Base-by-base conservation (phyloP, 2,888 invertebrate genomes). In the Slavum lentiscoides region DNA sequence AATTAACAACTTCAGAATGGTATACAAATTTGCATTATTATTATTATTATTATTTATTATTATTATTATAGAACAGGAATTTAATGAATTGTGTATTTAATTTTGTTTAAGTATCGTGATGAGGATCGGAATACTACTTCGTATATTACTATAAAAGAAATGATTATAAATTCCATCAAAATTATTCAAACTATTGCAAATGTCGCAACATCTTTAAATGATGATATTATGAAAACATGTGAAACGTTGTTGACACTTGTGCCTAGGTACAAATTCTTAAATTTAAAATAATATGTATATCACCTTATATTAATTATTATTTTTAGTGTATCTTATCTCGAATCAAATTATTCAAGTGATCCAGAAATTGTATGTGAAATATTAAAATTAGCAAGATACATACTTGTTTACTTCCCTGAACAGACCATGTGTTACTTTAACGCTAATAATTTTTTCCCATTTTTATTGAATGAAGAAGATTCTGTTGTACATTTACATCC, bases 351-450 rank as follows among this genome's bases (percentile, higher is more conserved):
- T 62, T 53, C 23, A 23, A 19, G 64, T 70, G 77, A 77, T 64
- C 62, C 77, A 62, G 69, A 70, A 39, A 21, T 77, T 19, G 70
- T 77, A 13, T 70, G 70, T 70, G 62, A 77, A 77, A 62, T 77
- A 55, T 39, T 77, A 39, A 77, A 77, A 77, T 39, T 77, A 55
- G 70, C 77, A 19, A 77, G 77, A 61, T 70, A 62, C 19, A 77
- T 77, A 39, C 67, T 77, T 23, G 70, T 70, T 49, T 77, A 64
- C 21, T 77, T 77, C 17, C 77, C 77, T 23, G 77, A 77, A 55
- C 77, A 77, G 70, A 77, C 77, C 23, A 70, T 77, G 77, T 77
- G 77, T 62, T 77, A 77, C 15, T 77, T 77, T 55, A 77, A 77
- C 39, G 77, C 77, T 0, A 77, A 77, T 70, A 77, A 77, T 70